Conservation (phyloP, 2,797 vertebrate genomes). For the Mormyrus hasselquistii region DNA sequence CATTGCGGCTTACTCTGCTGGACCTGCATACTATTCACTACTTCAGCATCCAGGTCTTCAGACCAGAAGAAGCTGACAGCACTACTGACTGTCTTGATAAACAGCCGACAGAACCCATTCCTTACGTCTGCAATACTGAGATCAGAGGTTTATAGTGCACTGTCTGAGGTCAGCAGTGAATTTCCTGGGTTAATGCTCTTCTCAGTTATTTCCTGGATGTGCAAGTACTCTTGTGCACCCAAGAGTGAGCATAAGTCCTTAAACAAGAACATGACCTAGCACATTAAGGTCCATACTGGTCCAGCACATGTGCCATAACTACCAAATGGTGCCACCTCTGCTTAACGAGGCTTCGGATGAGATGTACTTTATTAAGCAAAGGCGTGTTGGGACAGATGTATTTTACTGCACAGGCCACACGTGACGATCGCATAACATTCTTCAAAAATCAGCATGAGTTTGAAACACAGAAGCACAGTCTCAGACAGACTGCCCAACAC, state of each 20-base stretch:
- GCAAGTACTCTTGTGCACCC: slow-evolving; percentile 89
- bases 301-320: not conserved
- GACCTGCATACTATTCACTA: not conserved
- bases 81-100: not conserved
- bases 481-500: slow-evolving; percentile 97
- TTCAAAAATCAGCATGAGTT: slow-evolving; percentile 62
- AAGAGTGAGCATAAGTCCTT: slow-evolving; percentile 96
- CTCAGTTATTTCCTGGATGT: slow-evolving; percentile 98
- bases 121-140: slow-evolving; percentile 93
- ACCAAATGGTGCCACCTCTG: not conserved
- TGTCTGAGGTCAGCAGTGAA: slow-evolving; percentile 91
- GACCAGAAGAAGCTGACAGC: not conserved
- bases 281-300: not conserved
- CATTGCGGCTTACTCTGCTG: not conserved
- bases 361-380: not conserved
- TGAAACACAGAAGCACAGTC: slow-evolving; percentile 96
- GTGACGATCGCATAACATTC: not conserved
- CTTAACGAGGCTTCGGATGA: not conserved
- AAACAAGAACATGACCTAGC: not conserved
- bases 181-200: slow-evolving; percentile 99
- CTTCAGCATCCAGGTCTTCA: not conserved
- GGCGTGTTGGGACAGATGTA: not conserved
- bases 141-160: slow-evolving; percentile 94
- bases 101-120: not conserved
- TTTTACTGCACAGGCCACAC: not conserved